A percentile compares a stretch with the other conserved stretches of the same genome.
Conservation (phyloP, 2,113 vertebrate species). For the Aegithalos caudatus region DNA sequence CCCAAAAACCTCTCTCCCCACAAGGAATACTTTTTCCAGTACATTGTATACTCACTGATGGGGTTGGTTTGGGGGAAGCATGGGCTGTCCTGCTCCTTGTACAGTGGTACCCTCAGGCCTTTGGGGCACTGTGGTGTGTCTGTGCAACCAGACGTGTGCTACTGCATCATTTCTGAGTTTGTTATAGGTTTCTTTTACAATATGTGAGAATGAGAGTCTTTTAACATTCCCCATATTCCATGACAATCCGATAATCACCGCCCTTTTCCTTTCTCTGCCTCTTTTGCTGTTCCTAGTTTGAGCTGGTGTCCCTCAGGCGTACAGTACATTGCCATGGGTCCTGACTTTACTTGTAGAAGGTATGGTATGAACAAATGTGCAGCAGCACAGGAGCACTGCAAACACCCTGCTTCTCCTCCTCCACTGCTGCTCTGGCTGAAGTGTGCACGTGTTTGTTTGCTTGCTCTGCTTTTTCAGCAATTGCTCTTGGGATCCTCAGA, state of each 20-base stretch:
- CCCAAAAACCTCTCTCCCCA: background rate
- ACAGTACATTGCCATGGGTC: constrained; percentile 69
- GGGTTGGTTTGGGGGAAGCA: background rate
- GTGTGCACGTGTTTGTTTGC: background rate
- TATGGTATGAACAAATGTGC: constrained; percentile 68
- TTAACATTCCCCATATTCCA: background rate
- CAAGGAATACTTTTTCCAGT: background rate
- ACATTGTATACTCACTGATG: fast-evolving
- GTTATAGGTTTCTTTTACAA: background rate
- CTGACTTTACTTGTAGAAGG: constrained; percentile 88
- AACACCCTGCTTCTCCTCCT: background rate
- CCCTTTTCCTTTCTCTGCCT: constrained; percentile 69
- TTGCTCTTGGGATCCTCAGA: background rate
- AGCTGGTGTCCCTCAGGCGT: constrained; percentile 91
- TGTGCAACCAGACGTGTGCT: background rate
- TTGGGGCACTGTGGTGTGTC: background rate
- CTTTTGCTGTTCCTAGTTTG: constrained; percentile 79
- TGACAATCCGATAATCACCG: constrained; percentile 57
- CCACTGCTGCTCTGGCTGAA: constrained; percentile 36
- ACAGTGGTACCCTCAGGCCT: background rate
- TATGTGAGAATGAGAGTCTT: background rate
- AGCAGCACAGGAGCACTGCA: background rate
- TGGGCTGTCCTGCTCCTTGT: background rate
- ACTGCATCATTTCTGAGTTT: background rate
- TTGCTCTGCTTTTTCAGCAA: background rate